phyloP scores from a whole-genome alignment of 1,140 invertebrate species.

The Watersipora subatra region DNA sequence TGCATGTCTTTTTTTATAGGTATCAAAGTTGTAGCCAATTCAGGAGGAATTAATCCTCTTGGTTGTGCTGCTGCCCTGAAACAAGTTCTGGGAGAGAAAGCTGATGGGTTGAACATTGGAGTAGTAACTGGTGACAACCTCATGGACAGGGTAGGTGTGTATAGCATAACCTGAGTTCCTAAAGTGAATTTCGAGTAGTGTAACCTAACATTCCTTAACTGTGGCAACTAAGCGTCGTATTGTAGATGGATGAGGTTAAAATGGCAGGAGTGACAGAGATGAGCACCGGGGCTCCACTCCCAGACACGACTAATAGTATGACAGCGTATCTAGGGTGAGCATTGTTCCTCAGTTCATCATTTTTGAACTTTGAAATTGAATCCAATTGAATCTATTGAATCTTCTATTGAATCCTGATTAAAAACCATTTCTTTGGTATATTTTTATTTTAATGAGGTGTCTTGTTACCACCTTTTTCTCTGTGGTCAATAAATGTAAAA shows the following conservation, averaged over 20 bases:
- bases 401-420: too few relatives aligned
- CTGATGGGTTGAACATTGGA: conserved; percentile 39
- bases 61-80: conserved; percentile 40
- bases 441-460: too few relatives aligned
- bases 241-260: conserved; percentile 19
- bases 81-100: conserved; percentile 31
- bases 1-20: conserved; percentile 31
- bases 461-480: too few relatives aligned
- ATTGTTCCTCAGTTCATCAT: too few relatives aligned
- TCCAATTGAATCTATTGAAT: too few relatives aligned
- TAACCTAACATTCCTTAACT: too few relatives aligned
- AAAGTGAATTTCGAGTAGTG: neutral
- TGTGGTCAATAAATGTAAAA: too few relatives aligned
- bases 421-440: too few relatives aligned
- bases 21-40: conserved; percentile 44
- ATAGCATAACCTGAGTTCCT: neutral
- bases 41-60: conserved; percentile 46
- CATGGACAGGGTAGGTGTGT: conserved; percentile 31
- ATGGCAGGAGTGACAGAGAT: conserved; percentile 26
- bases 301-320: conserved; percentile 39
- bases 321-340: conserved; percentile 45
- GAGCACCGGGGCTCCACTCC: conserved; percentile 27
- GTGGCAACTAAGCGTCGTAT: too few relatives aligned
- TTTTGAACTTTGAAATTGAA: too few relatives aligned
- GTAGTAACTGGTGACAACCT: conserved; percentile 43